These are phyloP conservation scores for Muraenolepis orangiensis DNA, from an alignment of 2,797 vertebrate species.

Conservation along the genomic window DNA sequence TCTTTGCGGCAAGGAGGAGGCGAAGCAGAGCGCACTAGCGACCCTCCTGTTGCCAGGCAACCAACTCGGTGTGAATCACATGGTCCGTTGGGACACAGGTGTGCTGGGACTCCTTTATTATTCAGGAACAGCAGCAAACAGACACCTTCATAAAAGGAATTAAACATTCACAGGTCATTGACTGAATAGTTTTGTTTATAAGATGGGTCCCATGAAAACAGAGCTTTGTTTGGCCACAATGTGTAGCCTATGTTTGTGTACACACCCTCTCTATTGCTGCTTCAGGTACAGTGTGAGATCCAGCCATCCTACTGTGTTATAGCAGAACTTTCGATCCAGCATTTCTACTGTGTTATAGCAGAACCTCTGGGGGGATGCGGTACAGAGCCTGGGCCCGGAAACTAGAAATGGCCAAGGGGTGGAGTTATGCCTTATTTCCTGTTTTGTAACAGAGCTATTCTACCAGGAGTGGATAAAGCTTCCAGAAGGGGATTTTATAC, in stretches of 20 bases:
- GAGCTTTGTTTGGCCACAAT: neutral
- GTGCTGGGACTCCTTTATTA: neutral
- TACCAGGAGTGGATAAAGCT: neutral
- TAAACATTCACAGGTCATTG: neutral
- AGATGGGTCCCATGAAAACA: neutral
- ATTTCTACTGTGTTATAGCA: neutral
- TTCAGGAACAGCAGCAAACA: neutral
- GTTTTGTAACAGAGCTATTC: neutral
- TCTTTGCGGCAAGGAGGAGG: neutral
- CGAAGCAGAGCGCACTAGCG: neutral
- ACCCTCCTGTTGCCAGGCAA: neutral
- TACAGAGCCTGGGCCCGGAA: no score
- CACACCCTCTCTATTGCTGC: neutral
- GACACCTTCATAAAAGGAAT: neutral
- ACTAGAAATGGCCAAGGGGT: no score
- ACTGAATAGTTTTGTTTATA: neutral
- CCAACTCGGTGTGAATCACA: neutral
- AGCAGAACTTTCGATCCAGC: neutral
- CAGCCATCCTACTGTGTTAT: no score
- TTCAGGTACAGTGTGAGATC: no score
- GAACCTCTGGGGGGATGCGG: no score
- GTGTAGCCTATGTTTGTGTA: neutral
- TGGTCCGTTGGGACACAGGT: neutral
- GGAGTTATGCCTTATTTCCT: no score
- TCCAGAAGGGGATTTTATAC: no score